phyloP scores from a whole-genome alignment of 1,140 invertebrate genomes.

The Pogonomyrmex californicus region DNA sequence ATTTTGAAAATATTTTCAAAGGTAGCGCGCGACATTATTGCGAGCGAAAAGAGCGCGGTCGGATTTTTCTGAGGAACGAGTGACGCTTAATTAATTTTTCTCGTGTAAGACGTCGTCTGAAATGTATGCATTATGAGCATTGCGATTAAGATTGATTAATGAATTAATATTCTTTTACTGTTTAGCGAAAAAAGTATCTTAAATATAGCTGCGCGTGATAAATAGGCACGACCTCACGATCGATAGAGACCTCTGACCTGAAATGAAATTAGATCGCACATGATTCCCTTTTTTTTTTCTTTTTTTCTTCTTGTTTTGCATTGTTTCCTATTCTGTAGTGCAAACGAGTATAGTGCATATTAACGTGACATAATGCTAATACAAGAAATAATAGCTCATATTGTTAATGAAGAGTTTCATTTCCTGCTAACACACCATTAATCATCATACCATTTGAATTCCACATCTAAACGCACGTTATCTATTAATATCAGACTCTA shows the following conservation, averaged over 20 bases:
- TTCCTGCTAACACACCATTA: constrained; percentile 46
- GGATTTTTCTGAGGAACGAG: constrained; percentile 33
- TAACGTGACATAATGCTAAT: constrained; percentile 21
- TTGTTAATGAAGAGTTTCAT: constrained; percentile 58
- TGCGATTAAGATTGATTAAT: constrained; percentile 37
- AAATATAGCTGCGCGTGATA: not conserved
- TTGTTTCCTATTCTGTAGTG: not conserved
- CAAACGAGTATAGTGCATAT: not conserved
- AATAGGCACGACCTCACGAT: not conserved
- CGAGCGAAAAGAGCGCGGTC: constrained; percentile 8
- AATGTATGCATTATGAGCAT: constrained; percentile 18
- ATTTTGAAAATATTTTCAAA: constrained; percentile 61
- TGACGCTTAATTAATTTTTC: constrained; percentile 62
- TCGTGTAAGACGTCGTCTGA: constrained; percentile 18
- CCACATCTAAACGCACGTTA: constrained; percentile 34
- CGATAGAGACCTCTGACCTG: not conserved
- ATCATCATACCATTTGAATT: constrained; percentile 33
- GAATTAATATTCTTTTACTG: not conserved
- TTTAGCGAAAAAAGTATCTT: not conserved
- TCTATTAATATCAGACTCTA: constrained; percentile 56
- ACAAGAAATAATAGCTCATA: constrained; percentile 29
- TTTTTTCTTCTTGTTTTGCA: too few relatives aligned
- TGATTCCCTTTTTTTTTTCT: not conserved
- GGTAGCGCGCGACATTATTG: constrained; percentile 39
- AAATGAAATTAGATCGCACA: not conserved